Evolutionary conservation across 2,888 invertebrate species (phyloP), one percentile per base, ranked within the genome.

Genomic region (Eulithis prunata): DNA sequence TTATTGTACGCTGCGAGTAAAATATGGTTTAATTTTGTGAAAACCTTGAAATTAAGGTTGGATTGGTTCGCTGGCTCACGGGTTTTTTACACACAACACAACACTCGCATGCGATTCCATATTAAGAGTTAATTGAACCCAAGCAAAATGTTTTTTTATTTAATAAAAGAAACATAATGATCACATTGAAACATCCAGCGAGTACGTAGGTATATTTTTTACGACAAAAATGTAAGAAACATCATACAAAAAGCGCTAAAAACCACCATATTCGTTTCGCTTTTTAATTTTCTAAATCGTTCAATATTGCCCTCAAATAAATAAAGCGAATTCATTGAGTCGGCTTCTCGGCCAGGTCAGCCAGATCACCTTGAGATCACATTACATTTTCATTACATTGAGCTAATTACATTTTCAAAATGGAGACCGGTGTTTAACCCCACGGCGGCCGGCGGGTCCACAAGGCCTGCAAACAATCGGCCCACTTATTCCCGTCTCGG

Each of bases 401-500:
- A 47, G 38, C 57, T 63, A 63, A 63, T 63, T 63, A 63, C 52
- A 58, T 58, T 28, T 53, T 41, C 53, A 14, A 57, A 57, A 38
- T 47, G n/a, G 47, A 21, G 49, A 54, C 36, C 47, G 21, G 45
- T 13, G 54, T 61, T 61, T 56, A 54, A 54, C 54, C 54, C 54
- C 13, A 11, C 32, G 32, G 45, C 21, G 41, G 38, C 53, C 51
- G 21, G 14, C 41, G 32, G 52, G 59, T 13, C 52, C 45, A 45
- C 6, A 10, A 54, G 64, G 41, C 38, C 57, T 10, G 49, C 62
- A 66, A 62, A 55, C 62, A 59, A 62, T 61, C 57, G 46, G 51
- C 47, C 66, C 66, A 60, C 59, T 63, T 59, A 47, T 54, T 32
- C 45, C 46, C 56, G 57, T 52, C 65, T 49, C 51, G 56, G 57